Percentiles rank a stretch among this genome's conserved stretches.
These are phyloP conservation scores for Paracanthobrama guichenoti DNA, from an alignment of 2,113 vertebrate genomes.

Conservation along the genomic window DNA sequence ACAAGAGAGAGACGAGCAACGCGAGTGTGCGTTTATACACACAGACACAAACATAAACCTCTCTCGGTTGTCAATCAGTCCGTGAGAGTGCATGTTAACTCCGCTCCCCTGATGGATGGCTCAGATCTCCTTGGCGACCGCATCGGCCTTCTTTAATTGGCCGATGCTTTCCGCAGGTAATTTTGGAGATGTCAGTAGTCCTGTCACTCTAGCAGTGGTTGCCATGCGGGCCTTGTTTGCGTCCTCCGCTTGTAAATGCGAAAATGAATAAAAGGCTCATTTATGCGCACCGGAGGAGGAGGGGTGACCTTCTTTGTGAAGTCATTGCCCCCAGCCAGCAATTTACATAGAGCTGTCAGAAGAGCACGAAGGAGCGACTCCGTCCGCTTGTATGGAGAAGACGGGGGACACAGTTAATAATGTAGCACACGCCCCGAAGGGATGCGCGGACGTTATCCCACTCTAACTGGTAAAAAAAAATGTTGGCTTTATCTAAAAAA, in stretches of 20 bases:
- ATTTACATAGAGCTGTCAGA: conserved; percentile 82
- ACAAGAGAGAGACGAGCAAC: conserved; percentile 31
- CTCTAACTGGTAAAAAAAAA: conserved; percentile 41
- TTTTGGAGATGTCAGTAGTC: conserved; percentile 67
- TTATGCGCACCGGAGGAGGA: conserved; percentile 73
- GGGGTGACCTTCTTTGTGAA: conserved; percentile 82
- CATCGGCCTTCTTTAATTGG: conserved; percentile 64
- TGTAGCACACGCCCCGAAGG: conserved; percentile 72
- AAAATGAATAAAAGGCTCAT: conserved; percentile 78
- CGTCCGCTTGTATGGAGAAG: conserved; percentile 56
- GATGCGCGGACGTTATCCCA: conserved; percentile 50
- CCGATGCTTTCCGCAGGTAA: conserved; percentile 68
- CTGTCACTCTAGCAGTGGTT: conserved; percentile 45
- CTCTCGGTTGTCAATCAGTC: conserved; percentile 45
- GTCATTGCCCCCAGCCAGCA: conserved; percentile 76
- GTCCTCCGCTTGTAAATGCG: conserved; percentile 72
- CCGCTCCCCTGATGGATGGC: conserved; percentile 51
- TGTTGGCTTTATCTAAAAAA: neutral
- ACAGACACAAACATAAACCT: conserved; percentile 47
- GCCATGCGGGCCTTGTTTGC: conserved; percentile 35
- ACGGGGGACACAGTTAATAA: conserved; percentile 76
- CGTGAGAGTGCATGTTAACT: conserved; percentile 18
- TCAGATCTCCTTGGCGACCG: conserved; percentile 53
- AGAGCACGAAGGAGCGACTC: conserved; percentile 61
- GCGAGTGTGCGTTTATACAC: neutral